Percentiles rank a stretch among this genome's conserved stretches.
Evolutionary conservation across 2,888 invertebrate species (phyloP).

Genomic region (Malthinus flaveolus): DNA sequence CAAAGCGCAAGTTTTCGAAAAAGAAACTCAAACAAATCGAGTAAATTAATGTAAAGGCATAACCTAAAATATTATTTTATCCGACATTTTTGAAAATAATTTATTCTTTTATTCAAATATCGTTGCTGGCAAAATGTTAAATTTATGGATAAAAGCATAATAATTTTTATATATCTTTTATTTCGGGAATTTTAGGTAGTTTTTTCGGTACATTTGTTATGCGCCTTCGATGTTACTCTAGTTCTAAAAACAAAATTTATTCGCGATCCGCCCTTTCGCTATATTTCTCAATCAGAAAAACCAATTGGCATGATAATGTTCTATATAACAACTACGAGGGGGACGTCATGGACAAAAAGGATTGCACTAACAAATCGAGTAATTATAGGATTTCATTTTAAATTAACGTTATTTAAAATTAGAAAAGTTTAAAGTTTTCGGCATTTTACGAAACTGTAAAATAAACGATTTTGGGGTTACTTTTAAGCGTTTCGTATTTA

Average conservation of each 20-base stretch:
- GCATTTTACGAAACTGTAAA: background rate
- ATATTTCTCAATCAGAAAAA: slow-evolving; percentile 47
- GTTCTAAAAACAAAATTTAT: slow-evolving; percentile 47
- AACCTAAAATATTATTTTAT: no score
- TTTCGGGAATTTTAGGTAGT: slow-evolving; percentile 48
- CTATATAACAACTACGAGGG: slow-evolving; percentile 46
- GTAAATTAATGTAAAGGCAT: no score
- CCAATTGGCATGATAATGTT: slow-evolving; percentile 50
- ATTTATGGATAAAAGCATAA: slow-evolving; percentile 48
- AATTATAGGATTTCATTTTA: slow-evolving; percentile 46
- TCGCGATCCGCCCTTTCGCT: slow-evolving; percentile 46
- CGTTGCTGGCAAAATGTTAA: slow-evolving; percentile 38
- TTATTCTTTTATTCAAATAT: slow-evolving; percentile 10
- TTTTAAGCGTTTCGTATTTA: no score
- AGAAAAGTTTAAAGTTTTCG: background rate
- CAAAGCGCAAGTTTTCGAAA: no score
- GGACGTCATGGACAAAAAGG: slow-evolving; percentile 41
- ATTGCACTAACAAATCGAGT: slow-evolving; percentile 49
- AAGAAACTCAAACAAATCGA: no score
- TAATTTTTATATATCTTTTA: slow-evolving; percentile 51
- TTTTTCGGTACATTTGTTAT: slow-evolving; percentile 52
- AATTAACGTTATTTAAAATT: slow-evolving; percentile 40
- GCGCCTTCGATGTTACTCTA: slow-evolving; percentile 46
- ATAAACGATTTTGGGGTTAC: background rate
- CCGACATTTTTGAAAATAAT: no score